Evolutionary conservation across 2,797 vertebrate species (phyloP).

Genomic region (Dendrocincla fuliginosa): DNA sequence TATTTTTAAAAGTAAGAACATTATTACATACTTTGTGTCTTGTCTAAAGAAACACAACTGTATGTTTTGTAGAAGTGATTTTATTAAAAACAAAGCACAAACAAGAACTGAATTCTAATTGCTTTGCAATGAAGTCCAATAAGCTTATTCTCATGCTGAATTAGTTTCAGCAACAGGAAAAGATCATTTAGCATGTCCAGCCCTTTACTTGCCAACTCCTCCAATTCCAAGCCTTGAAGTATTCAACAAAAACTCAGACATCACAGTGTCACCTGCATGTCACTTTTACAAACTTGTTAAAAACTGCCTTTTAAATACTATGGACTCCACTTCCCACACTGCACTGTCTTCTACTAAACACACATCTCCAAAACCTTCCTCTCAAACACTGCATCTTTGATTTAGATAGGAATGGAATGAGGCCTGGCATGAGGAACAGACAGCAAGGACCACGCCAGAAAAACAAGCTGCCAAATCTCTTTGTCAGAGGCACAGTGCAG

Average conservation of each 20-base stretch:
- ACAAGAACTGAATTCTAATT: slow-evolving; percentile 15
- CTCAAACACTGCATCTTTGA: neutral
- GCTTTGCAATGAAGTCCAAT: neutral
- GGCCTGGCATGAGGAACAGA: neutral
- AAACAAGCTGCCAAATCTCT: neutral
- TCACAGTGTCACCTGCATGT: neutral
- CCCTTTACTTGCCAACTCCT: neutral
- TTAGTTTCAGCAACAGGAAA: neutral
- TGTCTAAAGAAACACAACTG: neutral
- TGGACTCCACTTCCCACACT: neutral
- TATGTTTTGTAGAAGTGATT: neutral
- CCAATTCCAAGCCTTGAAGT: neutral
- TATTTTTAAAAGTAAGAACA: neutral
- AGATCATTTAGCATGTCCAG: neutral
- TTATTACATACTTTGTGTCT: neutral
- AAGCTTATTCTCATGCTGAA: neutral
- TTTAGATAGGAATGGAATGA: neutral
- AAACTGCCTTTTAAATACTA: neutral
- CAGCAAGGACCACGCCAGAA: neutral
- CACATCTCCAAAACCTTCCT: neutral
- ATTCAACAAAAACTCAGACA: neutral
- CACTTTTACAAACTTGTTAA: neutral
- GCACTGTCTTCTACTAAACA: neutral
- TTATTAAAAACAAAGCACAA: slow-evolving; percentile 1
- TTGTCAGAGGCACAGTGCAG: neutral